These are phyloP conservation scores for Saturnia pavonia DNA, from an alignment of 2,888 invertebrate species.

Conservation along the genomic window DNA sequence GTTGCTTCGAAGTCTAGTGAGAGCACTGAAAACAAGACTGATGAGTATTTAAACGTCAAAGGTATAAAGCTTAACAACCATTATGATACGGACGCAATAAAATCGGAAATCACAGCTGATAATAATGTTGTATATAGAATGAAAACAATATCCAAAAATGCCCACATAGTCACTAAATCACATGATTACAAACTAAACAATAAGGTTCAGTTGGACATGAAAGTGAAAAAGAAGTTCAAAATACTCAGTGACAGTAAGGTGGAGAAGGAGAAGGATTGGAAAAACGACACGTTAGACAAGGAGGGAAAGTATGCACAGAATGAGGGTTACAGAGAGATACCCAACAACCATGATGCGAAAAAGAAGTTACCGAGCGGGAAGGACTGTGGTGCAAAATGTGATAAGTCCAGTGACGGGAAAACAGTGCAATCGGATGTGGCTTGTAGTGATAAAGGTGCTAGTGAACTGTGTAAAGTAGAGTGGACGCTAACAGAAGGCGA, in stretches of 20 bases:
- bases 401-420: conserved; percentile 67
- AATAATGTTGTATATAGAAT: conserved; percentile 72
- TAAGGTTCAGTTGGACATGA: conserved; percentile 64
- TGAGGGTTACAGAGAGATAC: conserved; percentile 76
- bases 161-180: conserved; percentile 76
- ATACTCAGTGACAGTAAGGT: conserved; percentile 63
- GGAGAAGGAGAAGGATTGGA: conserved; percentile 79
- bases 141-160: conserved; percentile 77
- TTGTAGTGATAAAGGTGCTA: conserved; percentile 67
- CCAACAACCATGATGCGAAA: conserved; percentile 70
- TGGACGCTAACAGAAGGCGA: conserved; percentile 69
- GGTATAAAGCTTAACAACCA: conserved; percentile 70
- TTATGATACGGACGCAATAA: conserved; percentile 64
- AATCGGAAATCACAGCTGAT: conserved; percentile 68
- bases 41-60: conserved; percentile 68
- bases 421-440: conserved; percentile 64
- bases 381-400: conserved; percentile 69
- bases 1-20: conserved; percentile 61
- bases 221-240: conserved; percentile 73
- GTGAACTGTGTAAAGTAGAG: conserved; percentile 72
- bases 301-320: conserved; percentile 79
- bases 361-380: conserved; percentile 72
- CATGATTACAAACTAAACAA: conserved; percentile 69
- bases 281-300: conserved; percentile 80
- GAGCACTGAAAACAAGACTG: conserved; percentile 67